These are phyloP conservation scores for Elephantulus edwardii DNA, from an alignment of 2,113 vertebrate genomes.

Conservation along the genomic window DNA sequence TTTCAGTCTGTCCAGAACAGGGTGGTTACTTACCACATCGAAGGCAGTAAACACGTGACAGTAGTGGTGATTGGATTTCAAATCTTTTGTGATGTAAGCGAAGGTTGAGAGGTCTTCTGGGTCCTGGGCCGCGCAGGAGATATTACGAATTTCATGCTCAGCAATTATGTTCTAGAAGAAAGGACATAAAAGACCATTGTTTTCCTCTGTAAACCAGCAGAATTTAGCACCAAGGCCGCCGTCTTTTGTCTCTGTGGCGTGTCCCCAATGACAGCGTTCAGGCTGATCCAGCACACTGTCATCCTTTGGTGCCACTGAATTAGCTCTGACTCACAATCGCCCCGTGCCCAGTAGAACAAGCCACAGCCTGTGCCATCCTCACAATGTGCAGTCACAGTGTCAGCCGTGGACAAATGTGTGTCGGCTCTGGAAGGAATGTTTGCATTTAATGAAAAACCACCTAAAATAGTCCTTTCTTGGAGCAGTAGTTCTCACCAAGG, in stretches of 20 bases:
- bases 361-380: no score
- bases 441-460: conserved; percentile 50
- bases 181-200: conserved; percentile 1
- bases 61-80: conserved; percentile 99
- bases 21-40: conserved; percentile 92
- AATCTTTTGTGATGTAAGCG: conserved; percentile 99
- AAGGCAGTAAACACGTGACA: conserved; percentile 99
- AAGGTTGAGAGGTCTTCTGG: conserved; percentile 99
- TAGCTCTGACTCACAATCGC: no score
- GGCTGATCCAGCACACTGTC: not conserved
- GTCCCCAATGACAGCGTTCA: not conserved
- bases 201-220: conserved; percentile 33
- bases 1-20: not conserved
- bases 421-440: conserved; percentile 39
- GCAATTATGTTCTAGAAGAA: conserved; percentile 94
- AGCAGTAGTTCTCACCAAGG: not conserved
- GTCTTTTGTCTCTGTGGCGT: conserved; percentile 1
- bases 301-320: no score
- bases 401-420: not conserved
- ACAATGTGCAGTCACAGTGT: no score
- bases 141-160: conserved; percentile 99
- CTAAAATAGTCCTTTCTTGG: not conserved
- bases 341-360: no score
- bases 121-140: conserved; percentile 99
- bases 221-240: conserved; percentile 20